Evolutionary conservation across 2,113 vertebrate species (phyloP), one percentile per base, ranked within the genome.

Genomic region (Cebidichthys violaceus): DNA sequence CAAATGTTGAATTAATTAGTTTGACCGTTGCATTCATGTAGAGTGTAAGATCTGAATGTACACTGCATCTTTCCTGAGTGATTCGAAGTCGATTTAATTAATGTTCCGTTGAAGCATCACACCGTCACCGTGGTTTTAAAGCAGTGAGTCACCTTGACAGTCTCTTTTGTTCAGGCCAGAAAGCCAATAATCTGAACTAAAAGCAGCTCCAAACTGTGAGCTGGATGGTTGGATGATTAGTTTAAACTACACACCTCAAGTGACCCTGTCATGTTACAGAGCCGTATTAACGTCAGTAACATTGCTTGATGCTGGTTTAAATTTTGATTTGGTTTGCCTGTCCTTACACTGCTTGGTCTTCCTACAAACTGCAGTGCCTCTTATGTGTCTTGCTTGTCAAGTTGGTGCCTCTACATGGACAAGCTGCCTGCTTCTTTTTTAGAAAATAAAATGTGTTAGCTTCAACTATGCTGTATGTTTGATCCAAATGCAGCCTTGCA

Each of bases 131-230:
- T 74, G 64, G 20, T 70, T 86, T 79, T 60, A 77, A 59, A 66
- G 55, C 70, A 52, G 4, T 70, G 39, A 62, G 24, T 80, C 80
- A 67, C 35, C 55, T 57, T 22, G 64, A 39, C 27, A 8, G 64
- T 39, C 45, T 66, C 13, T 70, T 6, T 47, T 29, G 4, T 57
- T 64, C 27, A 64, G 45, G 15, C 15, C 27, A 69, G 17, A 24
- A 6, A 52, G 52, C 17, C n/a, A 9, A 39, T 6, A 18, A 59
- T 54, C 27, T 54, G 54, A 77, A 35, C 20, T 74, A 27, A 47
- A 52, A 37, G 75, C 66, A 84, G 81, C 57, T 52, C 64, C 60
- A 69, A n/a, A 41, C 60, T 50, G 61, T 54, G 79, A 87, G 37
- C 82, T 37, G 54, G 76, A 14, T 66, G 15, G 67, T 2, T 45